Conservation (phyloP, 1,140 invertebrate genomes). For the Pseudomyrmex flavicornis region DNA sequence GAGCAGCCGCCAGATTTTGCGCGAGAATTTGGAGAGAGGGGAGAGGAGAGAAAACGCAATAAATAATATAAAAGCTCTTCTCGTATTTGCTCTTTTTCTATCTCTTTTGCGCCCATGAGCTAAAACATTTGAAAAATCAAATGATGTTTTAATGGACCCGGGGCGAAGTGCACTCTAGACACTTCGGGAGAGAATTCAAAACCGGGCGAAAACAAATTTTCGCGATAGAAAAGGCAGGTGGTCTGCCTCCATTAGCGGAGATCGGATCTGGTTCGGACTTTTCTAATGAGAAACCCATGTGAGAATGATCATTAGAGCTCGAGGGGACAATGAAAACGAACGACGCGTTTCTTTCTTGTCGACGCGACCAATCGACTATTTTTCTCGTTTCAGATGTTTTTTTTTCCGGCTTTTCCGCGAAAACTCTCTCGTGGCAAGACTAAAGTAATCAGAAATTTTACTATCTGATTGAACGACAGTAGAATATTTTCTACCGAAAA, state of each 20-base stretch:
- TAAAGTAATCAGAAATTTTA: no score
- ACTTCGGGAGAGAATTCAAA: neutral
- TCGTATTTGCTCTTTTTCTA: no score
- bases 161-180: conserved; percentile 23
- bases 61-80: conserved; percentile 32
- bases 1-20: neutral
- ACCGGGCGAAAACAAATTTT: conserved; percentile 47
- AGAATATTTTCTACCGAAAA: no score
- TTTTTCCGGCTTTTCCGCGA: neutral
- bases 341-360: conserved; percentile 32
- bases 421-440: neutral
- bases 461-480: no score
- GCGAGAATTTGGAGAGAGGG: neutral
- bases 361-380: neutral
- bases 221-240: conserved; percentile 38
- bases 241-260: conserved; percentile 34
- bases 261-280: conserved; percentile 45
- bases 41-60: neutral
- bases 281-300: conserved; percentile 48
- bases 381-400: neutral
- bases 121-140: conserved; percentile 51
- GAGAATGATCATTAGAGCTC: conserved; percentile 40
- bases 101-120: neutral
- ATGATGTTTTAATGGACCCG: conserved; percentile 40
- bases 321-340: conserved; percentile 34